Evolutionary conservation across 2,797 vertebrate species (phyloP).

Genomic region (Salarias fasciatus): DNA sequence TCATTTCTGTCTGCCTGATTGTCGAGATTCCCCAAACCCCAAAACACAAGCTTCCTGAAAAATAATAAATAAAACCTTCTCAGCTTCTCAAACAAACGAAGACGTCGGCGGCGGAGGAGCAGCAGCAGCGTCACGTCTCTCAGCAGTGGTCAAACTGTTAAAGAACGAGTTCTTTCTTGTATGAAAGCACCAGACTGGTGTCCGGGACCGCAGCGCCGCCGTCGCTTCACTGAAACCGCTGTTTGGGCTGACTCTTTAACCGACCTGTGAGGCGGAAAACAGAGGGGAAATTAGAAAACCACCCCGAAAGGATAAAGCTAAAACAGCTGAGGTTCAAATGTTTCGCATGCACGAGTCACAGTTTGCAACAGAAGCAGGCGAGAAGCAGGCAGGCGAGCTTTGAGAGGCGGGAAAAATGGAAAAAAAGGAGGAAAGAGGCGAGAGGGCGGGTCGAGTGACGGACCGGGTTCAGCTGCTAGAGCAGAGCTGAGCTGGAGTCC

Average conservation of each 20-base stretch:
- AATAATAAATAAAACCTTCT: constrained; percentile 63
- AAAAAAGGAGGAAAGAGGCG: constrained; percentile 31
- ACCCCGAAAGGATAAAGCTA: background rate
- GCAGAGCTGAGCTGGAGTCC: constrained; percentile 81
- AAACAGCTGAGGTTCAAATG: background rate
- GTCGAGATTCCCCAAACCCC: constrained; percentile 52
- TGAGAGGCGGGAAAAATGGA: constrained; percentile 44
- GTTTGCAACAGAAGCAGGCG: constrained; percentile 46
- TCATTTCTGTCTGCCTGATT: constrained; percentile 70
- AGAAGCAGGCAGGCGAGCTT: constrained; percentile 46
- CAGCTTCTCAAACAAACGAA: constrained; percentile 37
- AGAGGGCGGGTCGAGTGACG: constrained; percentile 61
- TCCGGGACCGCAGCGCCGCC: constrained; percentile 45
- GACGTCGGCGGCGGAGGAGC: constrained; percentile 8
- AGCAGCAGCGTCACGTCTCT: constrained; percentile 25
- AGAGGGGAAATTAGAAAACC: constrained; percentile 22
- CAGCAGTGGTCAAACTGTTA: constrained; percentile 11
- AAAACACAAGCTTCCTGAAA: constrained; percentile 5
- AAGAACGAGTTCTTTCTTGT: constrained; percentile 13
- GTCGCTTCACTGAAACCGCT: constrained; percentile 47
- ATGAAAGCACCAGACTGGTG: constrained; percentile 30
- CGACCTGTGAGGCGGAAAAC: constrained; percentile 63
- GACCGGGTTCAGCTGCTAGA: constrained; percentile 78
- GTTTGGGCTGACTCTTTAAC: constrained; percentile 58
- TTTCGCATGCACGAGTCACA: constrained; percentile 35